Conservation (phyloP, 2,797 vertebrate species). For the Margarornis squamiger region DNA sequence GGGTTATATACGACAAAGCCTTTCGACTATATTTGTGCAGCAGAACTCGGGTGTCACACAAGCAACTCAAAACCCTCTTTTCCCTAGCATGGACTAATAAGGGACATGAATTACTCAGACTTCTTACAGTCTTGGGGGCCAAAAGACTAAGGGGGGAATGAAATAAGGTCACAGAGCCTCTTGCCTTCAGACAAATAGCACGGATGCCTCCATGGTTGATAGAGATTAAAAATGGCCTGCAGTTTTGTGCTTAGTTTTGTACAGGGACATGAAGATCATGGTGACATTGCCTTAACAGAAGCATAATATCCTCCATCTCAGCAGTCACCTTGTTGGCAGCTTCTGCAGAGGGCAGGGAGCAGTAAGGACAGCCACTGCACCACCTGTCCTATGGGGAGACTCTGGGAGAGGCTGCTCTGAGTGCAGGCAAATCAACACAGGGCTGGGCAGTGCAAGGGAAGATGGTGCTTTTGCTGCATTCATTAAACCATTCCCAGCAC, state of each 20-base stretch:
- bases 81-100: background rate
- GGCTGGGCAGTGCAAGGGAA: background rate
- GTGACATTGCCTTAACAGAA: background rate
- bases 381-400: rapidly evolving
- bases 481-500: rapidly evolving
- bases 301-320: background rate
- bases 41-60: slow-evolving; percentile 1
- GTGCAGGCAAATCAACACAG: background rate
- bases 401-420: background rate
- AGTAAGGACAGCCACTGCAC: background rate
- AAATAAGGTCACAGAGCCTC: background rate
- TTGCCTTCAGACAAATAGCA: background rate
- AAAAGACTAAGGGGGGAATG: background rate
- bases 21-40: background rate
- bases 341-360: background rate
- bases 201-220: rapidly evolving
- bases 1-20: slow-evolving; percentile 25
- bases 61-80: background rate
- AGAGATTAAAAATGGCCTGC: background rate
- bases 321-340: background rate
- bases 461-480: background rate
- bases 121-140: background rate
- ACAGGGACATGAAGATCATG: background rate
- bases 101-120: background rate
- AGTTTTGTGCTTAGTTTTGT: background rate